Evolutionary conservation across 1,140 invertebrate species (phyloP).

Genomic region (Drosophila hydei): DNA sequence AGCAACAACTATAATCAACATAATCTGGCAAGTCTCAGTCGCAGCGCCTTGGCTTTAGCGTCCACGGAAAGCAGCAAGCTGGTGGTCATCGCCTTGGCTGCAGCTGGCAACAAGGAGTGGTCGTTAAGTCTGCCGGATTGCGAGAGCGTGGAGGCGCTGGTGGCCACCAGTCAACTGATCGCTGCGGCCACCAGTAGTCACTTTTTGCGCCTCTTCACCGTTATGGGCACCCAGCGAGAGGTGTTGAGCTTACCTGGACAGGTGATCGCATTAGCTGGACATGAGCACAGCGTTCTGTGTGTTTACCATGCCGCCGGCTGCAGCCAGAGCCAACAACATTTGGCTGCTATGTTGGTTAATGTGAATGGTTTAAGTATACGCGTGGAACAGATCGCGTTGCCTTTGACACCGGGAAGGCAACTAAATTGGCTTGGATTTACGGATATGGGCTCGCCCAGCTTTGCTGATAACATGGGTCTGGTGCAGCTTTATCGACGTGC

Average conservation of each 20-base stretch:
- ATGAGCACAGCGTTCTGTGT: conserved; percentile 89
- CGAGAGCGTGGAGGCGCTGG: conserved; percentile 90
- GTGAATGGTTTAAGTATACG: conserved; percentile 64
- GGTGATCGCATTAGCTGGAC: conserved; percentile 86
- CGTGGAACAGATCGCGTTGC: conserved; percentile 84
- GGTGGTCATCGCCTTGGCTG: conserved; percentile 89
- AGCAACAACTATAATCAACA: conserved; percentile 91
- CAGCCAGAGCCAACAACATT: conserved; percentile 85
- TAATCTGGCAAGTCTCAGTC: conserved; percentile 93
- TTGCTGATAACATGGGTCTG: conserved; percentile 88
- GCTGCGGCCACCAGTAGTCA: conserved; percentile 90
- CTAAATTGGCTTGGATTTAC: conserved; percentile 93
- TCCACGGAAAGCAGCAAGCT: conserved; percentile 89
- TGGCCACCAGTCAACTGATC: conserved; percentile 89
- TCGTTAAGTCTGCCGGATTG: conserved; percentile 89
- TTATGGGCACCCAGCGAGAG: conserved; percentile 94
- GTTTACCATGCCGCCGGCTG: conserved; percentile 89
- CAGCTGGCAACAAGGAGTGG: conserved; percentile 96
- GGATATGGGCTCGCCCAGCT: conserved; percentile 90
- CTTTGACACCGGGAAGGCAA: conserved; percentile 88
- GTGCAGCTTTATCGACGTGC: conserved; percentile 87
- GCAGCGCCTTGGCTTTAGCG: conserved; percentile 91
- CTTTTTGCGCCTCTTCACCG: conserved; percentile 92
- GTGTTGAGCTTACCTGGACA: conserved; percentile 89
- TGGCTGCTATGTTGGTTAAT: conserved; percentile 86